Conservation (phyloP, 2,888 invertebrate species). For the Troides aeacus region DNA sequence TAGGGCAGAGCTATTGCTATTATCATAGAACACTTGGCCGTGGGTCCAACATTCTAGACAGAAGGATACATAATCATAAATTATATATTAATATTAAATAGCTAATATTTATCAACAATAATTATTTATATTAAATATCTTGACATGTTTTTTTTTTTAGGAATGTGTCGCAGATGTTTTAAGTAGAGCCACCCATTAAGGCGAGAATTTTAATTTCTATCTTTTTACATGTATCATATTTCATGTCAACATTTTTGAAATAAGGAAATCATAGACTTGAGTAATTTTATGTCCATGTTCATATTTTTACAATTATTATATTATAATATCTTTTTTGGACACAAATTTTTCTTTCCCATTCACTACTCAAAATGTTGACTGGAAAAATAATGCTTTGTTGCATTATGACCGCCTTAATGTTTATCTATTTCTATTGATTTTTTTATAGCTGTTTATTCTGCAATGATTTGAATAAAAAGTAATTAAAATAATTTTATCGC, state of each 20-base stretch:
- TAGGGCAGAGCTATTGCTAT: background rate
- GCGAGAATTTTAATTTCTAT: background rate
- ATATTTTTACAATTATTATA: too few relatives aligned
- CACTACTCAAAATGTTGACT: too few relatives aligned
- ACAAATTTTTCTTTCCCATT: too few relatives aligned
- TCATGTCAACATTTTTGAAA: background rate
- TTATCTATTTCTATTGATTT: too few relatives aligned
- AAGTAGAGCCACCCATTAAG: background rate
- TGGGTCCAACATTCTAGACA: background rate
- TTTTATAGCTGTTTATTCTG: too few relatives aligned
- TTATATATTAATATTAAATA: background rate
- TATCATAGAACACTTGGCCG: background rate
- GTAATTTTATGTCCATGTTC: background rate
- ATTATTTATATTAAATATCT: background rate
- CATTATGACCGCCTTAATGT: too few relatives aligned
- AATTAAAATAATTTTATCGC: slow-evolving; percentile 2
- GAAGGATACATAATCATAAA: background rate
- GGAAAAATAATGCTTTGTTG: too few relatives aligned
- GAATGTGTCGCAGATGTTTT: background rate
- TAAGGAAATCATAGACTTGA: background rate
- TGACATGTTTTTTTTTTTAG: too few relatives aligned
- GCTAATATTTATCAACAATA: background rate
- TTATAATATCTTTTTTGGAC: too few relatives aligned
- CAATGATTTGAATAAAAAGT: too few relatives aligned
- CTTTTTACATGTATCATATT: background rate